phyloP scores from a whole-genome alignment of 2,888 invertebrate genomes.

The Drosophila leonis region DNA sequence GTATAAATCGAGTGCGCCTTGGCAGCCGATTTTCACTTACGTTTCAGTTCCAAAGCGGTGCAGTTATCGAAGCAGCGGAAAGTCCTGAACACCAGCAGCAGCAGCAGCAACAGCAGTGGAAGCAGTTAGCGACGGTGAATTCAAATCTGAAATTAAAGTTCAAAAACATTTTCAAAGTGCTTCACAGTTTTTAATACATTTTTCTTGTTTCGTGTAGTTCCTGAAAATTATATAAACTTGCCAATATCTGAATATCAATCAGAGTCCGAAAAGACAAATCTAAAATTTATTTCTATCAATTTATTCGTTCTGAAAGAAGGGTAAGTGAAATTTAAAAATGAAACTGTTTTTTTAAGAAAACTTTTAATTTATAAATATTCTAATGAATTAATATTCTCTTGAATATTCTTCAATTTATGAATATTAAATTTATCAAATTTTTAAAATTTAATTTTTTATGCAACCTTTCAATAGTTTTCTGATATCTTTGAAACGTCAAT shows the following conservation, averaged over 20 bases:
- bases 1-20: conserved; percentile 82
- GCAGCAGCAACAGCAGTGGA: not conserved
- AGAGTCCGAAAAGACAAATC: conserved; percentile 1
- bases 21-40: conserved; percentile 78
- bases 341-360: not conserved
- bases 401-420: no score
- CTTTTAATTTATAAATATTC: not conserved
- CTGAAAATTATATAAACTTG: not conserved
- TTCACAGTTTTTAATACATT: conserved; percentile 15
- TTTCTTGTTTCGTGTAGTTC: conserved; percentile 40
- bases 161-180: conserved; percentile 32
- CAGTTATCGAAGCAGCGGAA: conserved; percentile 65
- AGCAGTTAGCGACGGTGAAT: conserved; percentile 64
- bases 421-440: no score
- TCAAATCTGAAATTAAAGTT: not conserved
- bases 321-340: conserved; percentile 22
- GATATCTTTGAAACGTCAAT: no score
- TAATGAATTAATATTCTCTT: not conserved
- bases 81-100: conserved; percentile 24
- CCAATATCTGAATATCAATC: conserved; percentile 5
- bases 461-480: no score
- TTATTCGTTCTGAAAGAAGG: conserved; percentile 12
- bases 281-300: not conserved
- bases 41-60: conserved; percentile 80
- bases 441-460: no score